phyloP scores from a whole-genome alignment of 2,888 invertebrate genomes.

The Gerosis bhagava region DNA sequence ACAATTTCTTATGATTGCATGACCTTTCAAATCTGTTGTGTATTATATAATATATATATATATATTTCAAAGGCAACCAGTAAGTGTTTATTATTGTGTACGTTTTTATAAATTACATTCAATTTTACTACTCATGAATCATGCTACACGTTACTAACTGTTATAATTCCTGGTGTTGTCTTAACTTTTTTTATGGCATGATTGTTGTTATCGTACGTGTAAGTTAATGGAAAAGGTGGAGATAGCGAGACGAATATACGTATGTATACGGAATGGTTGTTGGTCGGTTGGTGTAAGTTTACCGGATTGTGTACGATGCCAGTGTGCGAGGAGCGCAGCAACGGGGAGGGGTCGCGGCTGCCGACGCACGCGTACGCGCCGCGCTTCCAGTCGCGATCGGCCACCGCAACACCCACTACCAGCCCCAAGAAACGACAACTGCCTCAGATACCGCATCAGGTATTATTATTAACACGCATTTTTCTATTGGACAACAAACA shows the following conservation, averaged over 20 bases:
- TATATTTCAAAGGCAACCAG: constrained; percentile 44
- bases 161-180: constrained; percentile 1
- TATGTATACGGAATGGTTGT: too few species aligned
- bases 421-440: constrained; percentile 98
- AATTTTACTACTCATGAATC: constrained; percentile 15
- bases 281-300: constrained; percentile 21
- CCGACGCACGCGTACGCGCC: constrained; percentile 83
- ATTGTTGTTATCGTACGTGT: constrained; percentile 7
- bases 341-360: constrained; percentile 56
- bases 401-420: constrained; percentile 96
- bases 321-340: constrained; percentile 56
- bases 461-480: too few species aligned
- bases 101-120: constrained; percentile 14
- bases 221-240: too few species aligned
- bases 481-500: too few species aligned
- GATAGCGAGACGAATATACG: too few species aligned
- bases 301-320: constrained; percentile 40
- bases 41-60: too few species aligned
- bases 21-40: constrained; percentile 38
- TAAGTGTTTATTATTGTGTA: constrained; percentile 36
- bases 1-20: constrained; percentile 44
- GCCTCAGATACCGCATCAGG: constrained; percentile 93
- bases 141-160: constrained; percentile 8
- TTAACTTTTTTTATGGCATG: constrained; percentile 6
- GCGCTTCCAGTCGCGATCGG: constrained; percentile 92